Percentiles rank a stretch among this genome's conserved stretches.
Evolutionary conservation across 2,888 invertebrate species (phyloP).

Genomic region (Phyllotreta cruciferae): DNA sequence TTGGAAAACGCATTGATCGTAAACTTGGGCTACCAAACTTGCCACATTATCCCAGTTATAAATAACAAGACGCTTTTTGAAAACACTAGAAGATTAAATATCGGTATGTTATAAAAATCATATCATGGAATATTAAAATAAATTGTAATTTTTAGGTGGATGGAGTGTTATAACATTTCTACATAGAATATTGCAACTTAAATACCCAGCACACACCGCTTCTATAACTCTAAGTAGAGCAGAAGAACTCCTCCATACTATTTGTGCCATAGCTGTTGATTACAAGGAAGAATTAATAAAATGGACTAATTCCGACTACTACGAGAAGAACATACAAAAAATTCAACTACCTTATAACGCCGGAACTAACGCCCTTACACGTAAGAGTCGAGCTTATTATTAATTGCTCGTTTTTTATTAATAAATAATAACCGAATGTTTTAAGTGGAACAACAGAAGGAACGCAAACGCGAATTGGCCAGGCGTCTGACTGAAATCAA

Average conservation of each 20-base stretch:
- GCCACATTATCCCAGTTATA: constrained; percentile 86
- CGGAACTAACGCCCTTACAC: constrained; percentile 69
- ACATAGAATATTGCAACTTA: constrained; percentile 87
- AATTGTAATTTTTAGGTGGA: constrained; percentile 66
- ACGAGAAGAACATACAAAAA: constrained; percentile 81
- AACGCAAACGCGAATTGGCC: constrained; percentile 85
- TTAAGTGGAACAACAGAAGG: constrained; percentile 81
- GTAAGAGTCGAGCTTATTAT: constrained; percentile 56
- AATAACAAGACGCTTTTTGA: constrained; percentile 72
- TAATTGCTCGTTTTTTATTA: background rate
- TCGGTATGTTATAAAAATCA: constrained; percentile 13
- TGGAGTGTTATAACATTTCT: constrained; percentile 84
- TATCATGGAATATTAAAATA: constrained; percentile 53
- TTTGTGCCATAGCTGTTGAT: constrained; percentile 78
- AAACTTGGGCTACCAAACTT: constrained; percentile 86
- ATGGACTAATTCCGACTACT: constrained; percentile 84
- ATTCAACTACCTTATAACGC: constrained; percentile 86
- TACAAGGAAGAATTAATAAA: constrained; percentile 80
- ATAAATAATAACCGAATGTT: constrained; percentile 7
- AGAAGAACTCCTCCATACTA: constrained; percentile 85
- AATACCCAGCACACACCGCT: constrained; percentile 90
- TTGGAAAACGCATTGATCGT: constrained; percentile 76
- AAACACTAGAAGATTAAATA: constrained; percentile 81
- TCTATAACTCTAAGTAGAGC: constrained; percentile 86
- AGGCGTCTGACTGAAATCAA: constrained; percentile 87